Percentiles rank a stretch among this genome's conserved stretches.
Evolutionary conservation across 2,797 vertebrate species (phyloP).

Genomic region (Mormyrops attenuatus): DNA sequence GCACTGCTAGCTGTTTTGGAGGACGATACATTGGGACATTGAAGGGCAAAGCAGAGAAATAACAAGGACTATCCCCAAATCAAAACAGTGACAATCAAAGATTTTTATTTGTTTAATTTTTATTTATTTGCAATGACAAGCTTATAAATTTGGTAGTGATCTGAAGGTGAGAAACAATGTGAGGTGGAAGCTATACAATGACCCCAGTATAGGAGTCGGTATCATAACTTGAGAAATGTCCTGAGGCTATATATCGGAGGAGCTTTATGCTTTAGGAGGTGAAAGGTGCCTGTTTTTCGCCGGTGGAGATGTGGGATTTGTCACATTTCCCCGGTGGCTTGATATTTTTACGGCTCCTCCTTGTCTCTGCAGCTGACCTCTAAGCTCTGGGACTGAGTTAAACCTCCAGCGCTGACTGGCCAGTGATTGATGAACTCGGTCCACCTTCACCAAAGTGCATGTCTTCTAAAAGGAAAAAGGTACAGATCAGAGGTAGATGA

Average conservation of each 20-base stretch:
- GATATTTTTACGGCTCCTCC: conserved; percentile 51
- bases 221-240: background rate
- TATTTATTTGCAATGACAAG: background rate
- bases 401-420: conserved; percentile 51
- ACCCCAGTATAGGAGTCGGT: background rate
- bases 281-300: conserved; percentile 17
- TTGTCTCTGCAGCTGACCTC: conserved; percentile 45
- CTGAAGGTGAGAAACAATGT: background rate
- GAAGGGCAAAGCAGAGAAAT: background rate
- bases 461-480: background rate
- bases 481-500: background rate
- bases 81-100: background rate
- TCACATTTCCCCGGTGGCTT: conserved; percentile 47
- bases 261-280: conserved; percentile 11
- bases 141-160: background rate
- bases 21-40: too few relatives aligned
- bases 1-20: background rate
- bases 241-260: background rate
- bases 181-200: background rate
- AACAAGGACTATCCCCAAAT: background rate
- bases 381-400: conserved; percentile 50
- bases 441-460: conserved; percentile 37
- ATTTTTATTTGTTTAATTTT: background rate
- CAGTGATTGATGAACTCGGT: conserved; percentile 50
- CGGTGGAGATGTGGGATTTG: conserved; percentile 37